Percentiles rank a stretch among this genome's conserved stretches.
phyloP scores from a whole-genome alignment of 92 coral and sea anemone genomes.

The Porites lobata region DNA sequence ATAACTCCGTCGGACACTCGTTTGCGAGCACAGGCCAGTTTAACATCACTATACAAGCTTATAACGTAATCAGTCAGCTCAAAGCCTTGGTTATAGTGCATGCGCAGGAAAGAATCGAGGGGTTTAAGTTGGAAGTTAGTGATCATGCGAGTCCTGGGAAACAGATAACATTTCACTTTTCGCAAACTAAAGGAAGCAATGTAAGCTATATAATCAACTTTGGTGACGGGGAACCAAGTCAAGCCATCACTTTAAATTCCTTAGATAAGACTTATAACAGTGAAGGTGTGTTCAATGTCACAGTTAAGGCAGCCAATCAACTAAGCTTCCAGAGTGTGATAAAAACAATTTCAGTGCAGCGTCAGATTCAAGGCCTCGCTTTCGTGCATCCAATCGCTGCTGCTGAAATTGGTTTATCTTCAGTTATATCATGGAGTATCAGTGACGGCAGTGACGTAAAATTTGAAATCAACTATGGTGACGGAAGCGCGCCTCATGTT shows the following conservation, averaged over 20 bases:
- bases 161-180: conserved; percentile 30
- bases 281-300: conserved; percentile 46
- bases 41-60: conserved; percentile 71
- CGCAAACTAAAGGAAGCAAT: conserved; percentile 67
- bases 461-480: conserved; percentile 64
- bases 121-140: conserved; percentile 56
- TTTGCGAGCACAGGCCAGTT: conserved; percentile 53
- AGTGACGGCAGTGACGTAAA: conserved; percentile 83
- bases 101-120: conserved; percentile 81
- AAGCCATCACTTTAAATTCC: conserved; percentile 42
- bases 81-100: conserved; percentile 52
- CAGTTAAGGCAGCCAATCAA: conserved; percentile 75
- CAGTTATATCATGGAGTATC: conserved; percentile 69
- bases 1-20: conserved; percentile 40
- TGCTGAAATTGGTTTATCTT: conserved; percentile 31
- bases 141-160: conserved; percentile 63
- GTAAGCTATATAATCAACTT: conserved; percentile 69
- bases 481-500: conserved; percentile 37
- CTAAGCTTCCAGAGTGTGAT: conserved; percentile 26
- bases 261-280: conserved; percentile 38
- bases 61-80: conserved; percentile 76
- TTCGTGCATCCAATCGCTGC: conserved; percentile 27
- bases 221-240: conserved; percentile 78
- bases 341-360: conserved; percentile 66
- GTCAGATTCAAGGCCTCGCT: conserved; percentile 62